A percentile compares a stretch with the other conserved stretches of the same genome.
Conservation (phyloP, 2,888 invertebrate genomes). For the Trisateles emortualis region DNA sequence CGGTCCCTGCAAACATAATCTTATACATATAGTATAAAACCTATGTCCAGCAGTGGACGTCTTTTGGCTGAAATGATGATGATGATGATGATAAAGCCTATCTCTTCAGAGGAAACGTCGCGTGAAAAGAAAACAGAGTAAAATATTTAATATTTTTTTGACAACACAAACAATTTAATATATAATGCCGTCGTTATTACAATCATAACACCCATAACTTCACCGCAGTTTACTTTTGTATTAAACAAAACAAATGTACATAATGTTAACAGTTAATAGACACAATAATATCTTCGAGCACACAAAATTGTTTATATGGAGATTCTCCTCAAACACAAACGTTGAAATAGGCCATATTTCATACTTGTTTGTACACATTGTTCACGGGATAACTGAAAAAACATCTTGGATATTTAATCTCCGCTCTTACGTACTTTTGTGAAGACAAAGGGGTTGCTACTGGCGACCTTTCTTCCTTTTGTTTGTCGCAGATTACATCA, state of each 20-base stretch:
- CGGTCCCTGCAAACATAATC: too few relatives aligned
- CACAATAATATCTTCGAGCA: conserved; percentile 16
- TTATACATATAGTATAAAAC: too few relatives aligned
- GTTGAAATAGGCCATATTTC: conserved; percentile 18
- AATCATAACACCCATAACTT: background rate
- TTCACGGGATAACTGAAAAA: conserved; percentile 26
- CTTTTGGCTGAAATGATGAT: too few relatives aligned
- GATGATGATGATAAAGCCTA: too few relatives aligned
- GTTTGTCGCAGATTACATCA: conserved; percentile 54
- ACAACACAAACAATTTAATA: background rate
- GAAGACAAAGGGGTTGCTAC: conserved; percentile 48
- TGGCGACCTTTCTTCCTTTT: conserved; percentile 39
- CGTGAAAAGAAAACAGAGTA: too few relatives aligned
- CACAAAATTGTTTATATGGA: conserved; percentile 7
- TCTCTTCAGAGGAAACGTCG: too few relatives aligned
- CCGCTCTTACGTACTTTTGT: conserved; percentile 34
- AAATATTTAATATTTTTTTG: background rate
- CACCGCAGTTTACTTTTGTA: background rate
- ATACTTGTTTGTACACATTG: conserved; percentile 21
- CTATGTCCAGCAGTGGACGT: too few relatives aligned
- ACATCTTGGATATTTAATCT: conserved; percentile 36
- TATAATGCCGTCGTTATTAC: background rate
- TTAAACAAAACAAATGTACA: conserved; percentile 1
- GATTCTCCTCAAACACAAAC: conserved; percentile 28
- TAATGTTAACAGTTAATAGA: conserved; percentile 16